Percentiles rank a stretch among this genome's conserved stretches.
These are phyloP conservation scores for Drosophila macrospina DNA, from an alignment of 2,888 invertebrate species.

Conservation along the genomic window DNA sequence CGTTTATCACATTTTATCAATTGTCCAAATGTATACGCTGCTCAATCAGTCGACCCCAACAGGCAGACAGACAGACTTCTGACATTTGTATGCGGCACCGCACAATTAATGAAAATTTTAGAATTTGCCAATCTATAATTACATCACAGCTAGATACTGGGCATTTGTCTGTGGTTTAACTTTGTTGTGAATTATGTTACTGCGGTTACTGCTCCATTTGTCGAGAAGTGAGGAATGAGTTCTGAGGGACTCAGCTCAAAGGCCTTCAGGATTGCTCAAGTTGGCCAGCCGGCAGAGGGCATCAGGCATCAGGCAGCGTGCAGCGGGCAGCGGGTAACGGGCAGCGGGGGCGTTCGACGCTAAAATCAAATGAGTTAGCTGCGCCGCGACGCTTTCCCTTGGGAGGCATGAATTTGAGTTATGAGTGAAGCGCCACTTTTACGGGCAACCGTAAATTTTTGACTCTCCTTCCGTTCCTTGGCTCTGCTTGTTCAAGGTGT, in stretches of 20 bases:
- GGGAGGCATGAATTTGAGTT: constrained; percentile 81
- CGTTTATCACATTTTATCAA: constrained; percentile 80
- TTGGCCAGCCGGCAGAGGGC: not conserved
- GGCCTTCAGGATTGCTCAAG: not conserved
- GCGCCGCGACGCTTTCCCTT: constrained; percentile 48
- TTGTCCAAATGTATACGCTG: constrained; percentile 74
- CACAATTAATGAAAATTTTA: constrained; percentile 82
- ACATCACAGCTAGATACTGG: constrained; percentile 57
- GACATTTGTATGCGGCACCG: constrained; percentile 55
- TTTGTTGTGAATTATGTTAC: constrained; percentile 73
- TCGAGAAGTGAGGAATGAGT: constrained; percentile 27
- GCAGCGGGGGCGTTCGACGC: constrained; percentile 14
- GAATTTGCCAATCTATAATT: constrained; percentile 82
- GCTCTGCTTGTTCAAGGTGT: constrained; percentile 1
- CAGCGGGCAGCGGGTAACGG: not conserved
- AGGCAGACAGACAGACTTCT: constrained; percentile 7
- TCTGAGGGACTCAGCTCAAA: constrained; percentile 1
- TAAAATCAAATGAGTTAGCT: constrained; percentile 74
- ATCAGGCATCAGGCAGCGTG: not conserved
- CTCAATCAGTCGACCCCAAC: constrained; percentile 66
- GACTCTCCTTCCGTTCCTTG: constrained; percentile 17
- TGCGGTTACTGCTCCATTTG: constrained; percentile 81
- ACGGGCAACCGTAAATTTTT: constrained; percentile 76
- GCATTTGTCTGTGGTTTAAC: constrained; percentile 39
- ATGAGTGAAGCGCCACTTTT: constrained; percentile 74